Evolutionary conservation across 2,888 invertebrate species (phyloP), one percentile per base, ranked within the genome.

Genomic region (Kryphioiulus occultus): DNA sequence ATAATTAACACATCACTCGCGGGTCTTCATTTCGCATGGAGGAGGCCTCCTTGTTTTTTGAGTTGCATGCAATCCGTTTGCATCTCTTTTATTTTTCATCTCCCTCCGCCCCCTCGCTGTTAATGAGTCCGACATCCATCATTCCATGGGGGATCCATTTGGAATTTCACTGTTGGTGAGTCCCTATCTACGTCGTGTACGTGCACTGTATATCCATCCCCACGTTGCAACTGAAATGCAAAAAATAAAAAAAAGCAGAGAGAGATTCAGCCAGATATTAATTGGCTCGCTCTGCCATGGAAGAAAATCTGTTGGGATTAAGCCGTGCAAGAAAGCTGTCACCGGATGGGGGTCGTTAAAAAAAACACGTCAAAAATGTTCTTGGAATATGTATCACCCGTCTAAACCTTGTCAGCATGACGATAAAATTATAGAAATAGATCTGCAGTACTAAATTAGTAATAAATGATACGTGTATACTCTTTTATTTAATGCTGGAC

Each of bases 1-100:
- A 59, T 59, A 59, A 59, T 59, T 59, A 59, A 59, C 59, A 59
- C 59, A 59, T 59, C 59, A 59, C 59, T 59, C 59, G 59, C 59
- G 22, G 59, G 59, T 19, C 22, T 15, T 59, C 22, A 1, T n/a
- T 59, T 59, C n/a, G n/a, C 59, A 59, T 5, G 59, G 59, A 59
- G 59, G 59, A 59, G 59, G 59, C 59, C 59, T 59, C n/a, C 47
- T 10, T 47, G 59, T 47, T 59, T 59, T 59, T 59, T 59, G n/a
- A 59, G 59, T 59, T 59, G 59, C 59, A n/a, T n/a, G 59, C 59
- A 59, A 59, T 59, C 59, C 59, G 59, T 59, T 59, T 59, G 59
- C 59, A 59, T 59, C 59, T 59, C 59, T 59, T 47, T 47, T 59
- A 59, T 59, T 59, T 59, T 59, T 59, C 59, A 59, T 59, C 59